Base-by-base conservation (phyloP, 2,888 invertebrate species). In the Ametastegia equiseti region DNA sequence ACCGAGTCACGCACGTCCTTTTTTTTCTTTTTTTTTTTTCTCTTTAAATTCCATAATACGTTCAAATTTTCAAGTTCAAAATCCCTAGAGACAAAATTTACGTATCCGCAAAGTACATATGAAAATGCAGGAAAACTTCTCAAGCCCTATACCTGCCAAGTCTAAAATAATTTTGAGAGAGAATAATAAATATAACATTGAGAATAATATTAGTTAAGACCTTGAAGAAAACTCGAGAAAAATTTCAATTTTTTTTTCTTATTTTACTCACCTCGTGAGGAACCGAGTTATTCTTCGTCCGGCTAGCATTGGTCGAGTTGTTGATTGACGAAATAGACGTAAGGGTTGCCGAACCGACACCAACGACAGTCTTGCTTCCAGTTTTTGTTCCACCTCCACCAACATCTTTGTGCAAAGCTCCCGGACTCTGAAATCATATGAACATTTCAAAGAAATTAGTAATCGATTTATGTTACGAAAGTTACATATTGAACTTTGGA, bases 381-480 rank as follows among this genome's bases (percentile, higher is more conserved):
- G 90, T 90, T 89, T 91, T 91, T 84, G 90, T 90, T 85, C 91
- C 91, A 84, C 88, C 90, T 84, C 89, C 89, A 84, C 90, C 89
- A 85, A 90, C 91, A 91, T 91, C 91, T 88, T 91, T 91, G 90
- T 91, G 91, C 86, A 91, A 86, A 87, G 91, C 91, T 88, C 91
- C 91, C 86, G 91, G 91, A 91, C 91, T 91, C 91, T 91, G 89
- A 89, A 91, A 83, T 83, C 78, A 80, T 54, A n/a, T 30, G 33
- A 45, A 23, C 82, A 47, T 60, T 11, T 69, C 36, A 77, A 79
- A 63, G 13, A 47, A 75, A 73, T 63, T 27, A 50, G 63, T 75
- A 45, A 75, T 78, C 65, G 77, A 9, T 42, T 42, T 42, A 42
- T 42, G n/a, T n/a, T n/a, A n/a, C n/a, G n/a, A n/a, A n/a, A n/a